Base-by-base conservation (phyloP, 2,888 invertebrate species). In the Drosophila picticornis region DNA sequence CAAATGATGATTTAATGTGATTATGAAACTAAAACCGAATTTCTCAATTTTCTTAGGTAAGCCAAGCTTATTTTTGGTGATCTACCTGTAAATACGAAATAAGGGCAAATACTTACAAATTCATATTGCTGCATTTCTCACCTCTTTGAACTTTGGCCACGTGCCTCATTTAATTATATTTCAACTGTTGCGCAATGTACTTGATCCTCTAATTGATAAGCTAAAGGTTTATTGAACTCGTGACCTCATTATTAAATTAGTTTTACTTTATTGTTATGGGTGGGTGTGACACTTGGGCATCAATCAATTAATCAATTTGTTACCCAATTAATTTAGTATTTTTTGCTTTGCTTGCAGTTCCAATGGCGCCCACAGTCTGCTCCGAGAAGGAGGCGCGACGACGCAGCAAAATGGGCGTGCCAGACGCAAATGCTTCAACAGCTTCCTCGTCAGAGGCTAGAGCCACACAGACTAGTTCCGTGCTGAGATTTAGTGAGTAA, bases 291-390 rank as follows among this genome's bases (percentile, higher is more conserved):
- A 69, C 69, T 71, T 56, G 43, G 60, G 62, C 74, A 55, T 38
- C 64, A 74, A 77, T 79, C 65, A 72, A 87, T 87, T 87, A 82
- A 80, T 77, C 84, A 84, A 78, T 65, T 72, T 67, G 73, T 56
- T 55, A 25, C 36, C 43, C 65, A 81, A 88, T 86, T 88, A 84
- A 86, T 77, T 79, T 60, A 62, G 58, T 56, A 65, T 69, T 77
- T 71, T 63, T 50, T 27, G 59, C 40, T 9, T 65, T 48, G 60
- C 34, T 66, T 79, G 69, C 73, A 71, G 72, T 27, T 72, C 64
- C 59, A 71, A 93, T 93, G 93, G 91, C 93, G 74, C 93, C 93
- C 65, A 93, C 93, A 75, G 92, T 93, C 79, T 93, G 93, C 70
- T 90, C 91, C 29, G 91, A 91, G 59, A 92, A 75, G 65, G 81